Base-by-base conservation (phyloP, 2,797 vertebrate genomes). In the Coregonus sp. region DNA sequence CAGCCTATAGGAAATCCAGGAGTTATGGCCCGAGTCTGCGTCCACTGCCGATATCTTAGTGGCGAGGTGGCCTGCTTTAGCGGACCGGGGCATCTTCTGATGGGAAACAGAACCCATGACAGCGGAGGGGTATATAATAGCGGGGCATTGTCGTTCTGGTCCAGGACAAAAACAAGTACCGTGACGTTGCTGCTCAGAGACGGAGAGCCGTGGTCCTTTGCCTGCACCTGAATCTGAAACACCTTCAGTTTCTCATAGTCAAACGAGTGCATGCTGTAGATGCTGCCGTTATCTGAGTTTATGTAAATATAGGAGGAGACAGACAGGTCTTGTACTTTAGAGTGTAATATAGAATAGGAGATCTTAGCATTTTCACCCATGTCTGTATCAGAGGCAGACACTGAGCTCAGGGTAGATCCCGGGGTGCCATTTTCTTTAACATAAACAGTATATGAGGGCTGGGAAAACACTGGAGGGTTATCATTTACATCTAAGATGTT, bases 401-500 rank as follows among this genome's bases (percentile, higher is more conserved):
- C 78, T 1, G 87, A 79, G 20, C 73, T 80, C 16, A 89, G 73
- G 31, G 78, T 77, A 3, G 84, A 77, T 1, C 90, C 89, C 2
- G 86, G 82, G 1, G 40, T 51, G 66, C 79, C 86, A 31, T 90
- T 92, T 63, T 92, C 89, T 5, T 52, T 82, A 1, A 88, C 71
- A 35, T 89, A 81, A 0, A 82, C 86, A 7, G 82, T 75, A 37
- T 86, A 89, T 0, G 73, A 80, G 18, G 77, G 51, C 33, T 91
- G 86, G 12, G 83, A 80, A 75, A 94, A 95, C 9, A 76, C 70
- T 0, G 93, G 93, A 0, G 85, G 40, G 37, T 94, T 95, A 20
- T 94, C 93, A n/a, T 94, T 94, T 78, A 95, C 81, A 78, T 96
- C 95, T 0, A 94, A 92, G 59, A 95, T 92, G 70, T 91, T 90